Evolutionary conservation across 2,113 vertebrate genomes (phyloP).

Genomic region (Motacilla alba): DNA sequence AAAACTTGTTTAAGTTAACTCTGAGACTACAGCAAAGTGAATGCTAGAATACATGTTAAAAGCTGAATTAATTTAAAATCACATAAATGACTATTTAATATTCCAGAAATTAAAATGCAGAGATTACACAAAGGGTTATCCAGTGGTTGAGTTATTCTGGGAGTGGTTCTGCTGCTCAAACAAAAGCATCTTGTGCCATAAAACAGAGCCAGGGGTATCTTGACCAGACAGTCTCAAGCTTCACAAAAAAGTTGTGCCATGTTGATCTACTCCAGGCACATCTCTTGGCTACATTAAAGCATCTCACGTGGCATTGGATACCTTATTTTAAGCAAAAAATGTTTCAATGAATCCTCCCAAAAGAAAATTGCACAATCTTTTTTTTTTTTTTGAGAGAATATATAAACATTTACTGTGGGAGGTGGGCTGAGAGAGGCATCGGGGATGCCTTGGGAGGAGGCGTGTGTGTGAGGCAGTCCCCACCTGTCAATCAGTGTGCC

Average conservation of each 20-base stretch:
- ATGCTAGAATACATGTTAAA: not conserved
- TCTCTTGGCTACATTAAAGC: not conserved
- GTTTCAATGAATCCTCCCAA: not conserved
- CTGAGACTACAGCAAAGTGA: not conserved
- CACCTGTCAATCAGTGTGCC: no score
- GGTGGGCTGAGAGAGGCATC: no score
- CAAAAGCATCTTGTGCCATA: not conserved
- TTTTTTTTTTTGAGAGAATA: not conserved
- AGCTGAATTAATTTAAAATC: not conserved
- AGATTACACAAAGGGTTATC: not conserved
- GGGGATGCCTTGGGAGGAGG: no score
- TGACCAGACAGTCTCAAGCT: not conserved
- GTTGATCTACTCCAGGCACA: not conserved
- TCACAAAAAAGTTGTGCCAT: not conserved
- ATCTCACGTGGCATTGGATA: not conserved
- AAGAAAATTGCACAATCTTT: not conserved
- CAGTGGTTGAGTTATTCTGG: not conserved
- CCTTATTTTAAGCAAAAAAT: not conserved
- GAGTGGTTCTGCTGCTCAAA: not conserved
- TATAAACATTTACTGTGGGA: not conserved
- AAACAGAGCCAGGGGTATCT: rapidly evolving
- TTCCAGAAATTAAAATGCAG: not conserved
- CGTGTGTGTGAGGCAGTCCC: no score
- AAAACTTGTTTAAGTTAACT: not conserved
- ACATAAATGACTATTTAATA: not conserved